Conservation (phyloP, 2,113 vertebrate genomes). For the Trachemys scripta region DNA sequence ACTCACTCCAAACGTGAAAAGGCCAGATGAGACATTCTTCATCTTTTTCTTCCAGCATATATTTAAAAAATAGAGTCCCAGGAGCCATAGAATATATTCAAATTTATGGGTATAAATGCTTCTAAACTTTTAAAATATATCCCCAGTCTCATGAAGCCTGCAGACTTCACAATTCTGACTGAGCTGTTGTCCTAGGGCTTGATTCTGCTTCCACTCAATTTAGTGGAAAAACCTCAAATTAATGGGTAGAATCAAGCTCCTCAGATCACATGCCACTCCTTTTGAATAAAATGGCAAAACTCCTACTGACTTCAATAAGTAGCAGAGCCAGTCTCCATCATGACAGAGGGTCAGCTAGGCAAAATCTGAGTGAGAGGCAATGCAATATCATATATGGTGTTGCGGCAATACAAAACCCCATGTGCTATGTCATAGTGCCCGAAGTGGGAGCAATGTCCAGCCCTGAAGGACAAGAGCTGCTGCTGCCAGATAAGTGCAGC, state of each 20-base stretch:
- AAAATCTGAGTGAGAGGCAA: not conserved
- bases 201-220: not conserved
- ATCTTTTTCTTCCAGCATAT: not conserved
- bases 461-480: not conserved
- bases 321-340: not conserved
- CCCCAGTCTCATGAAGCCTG: not conserved
- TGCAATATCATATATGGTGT: not conserved
- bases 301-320: not conserved
- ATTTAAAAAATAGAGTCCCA: not conserved
- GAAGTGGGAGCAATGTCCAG: not conserved
- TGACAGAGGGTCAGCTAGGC: not conserved
- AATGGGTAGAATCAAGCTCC: not conserved
- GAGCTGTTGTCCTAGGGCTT: not conserved
- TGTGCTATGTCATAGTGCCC: not conserved
- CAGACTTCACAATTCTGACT: not conserved
- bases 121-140: not conserved
- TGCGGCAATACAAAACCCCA: not conserved
- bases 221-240: not conserved
- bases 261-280: not conserved
- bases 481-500: not conserved
- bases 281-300: conserved; percentile 3
- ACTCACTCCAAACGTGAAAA: conserved; percentile 24
- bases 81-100: not conserved
- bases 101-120: not conserved
- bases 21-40: not conserved